phyloP scores from a whole-genome alignment of 2,888 invertebrate genomes.

The Amiota communis region DNA sequence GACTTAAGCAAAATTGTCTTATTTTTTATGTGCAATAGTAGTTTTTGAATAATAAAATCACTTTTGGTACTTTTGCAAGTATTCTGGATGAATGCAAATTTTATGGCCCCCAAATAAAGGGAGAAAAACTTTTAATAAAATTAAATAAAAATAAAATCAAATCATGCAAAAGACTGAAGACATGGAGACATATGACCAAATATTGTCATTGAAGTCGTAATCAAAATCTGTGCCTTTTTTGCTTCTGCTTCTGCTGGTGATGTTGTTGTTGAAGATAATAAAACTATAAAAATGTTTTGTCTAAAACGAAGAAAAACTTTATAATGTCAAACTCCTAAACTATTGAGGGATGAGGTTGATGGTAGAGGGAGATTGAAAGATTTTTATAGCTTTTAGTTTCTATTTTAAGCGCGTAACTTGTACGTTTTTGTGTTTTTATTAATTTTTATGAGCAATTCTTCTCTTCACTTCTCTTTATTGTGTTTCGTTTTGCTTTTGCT shows the following conservation, averaged over 20 bases:
- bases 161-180: background rate
- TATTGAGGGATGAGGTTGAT: background rate
- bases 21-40: no score
- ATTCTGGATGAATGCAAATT: background rate
- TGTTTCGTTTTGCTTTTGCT: no score
- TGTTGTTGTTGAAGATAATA: slow-evolving; percentile 42
- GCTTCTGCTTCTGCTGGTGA: background rate
- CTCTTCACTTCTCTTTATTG: slow-evolving; percentile 39
- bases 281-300: slow-evolving; percentile 58
- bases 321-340: background rate
- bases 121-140: background rate
- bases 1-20: no score
- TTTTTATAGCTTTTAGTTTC: background rate
- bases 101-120: background rate
- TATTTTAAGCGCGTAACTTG: slow-evolving; percentile 7
- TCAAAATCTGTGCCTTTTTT: no score
- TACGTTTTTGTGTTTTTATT: slow-evolving; percentile 54
- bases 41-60: no score
- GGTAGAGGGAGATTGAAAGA: background rate
- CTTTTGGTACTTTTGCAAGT: no score
- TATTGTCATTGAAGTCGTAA: no score
- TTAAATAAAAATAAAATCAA: slow-evolving; percentile 15
- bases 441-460: slow-evolving; percentile 60
- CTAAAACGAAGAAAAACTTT: slow-evolving; percentile 24
- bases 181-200: no score